Percentiles rank a stretch among this genome's conserved stretches.
Evolutionary conservation across 2,113 vertebrate genomes (phyloP).

Genomic region (Sinocyclocheilus maitianheensis): DNA sequence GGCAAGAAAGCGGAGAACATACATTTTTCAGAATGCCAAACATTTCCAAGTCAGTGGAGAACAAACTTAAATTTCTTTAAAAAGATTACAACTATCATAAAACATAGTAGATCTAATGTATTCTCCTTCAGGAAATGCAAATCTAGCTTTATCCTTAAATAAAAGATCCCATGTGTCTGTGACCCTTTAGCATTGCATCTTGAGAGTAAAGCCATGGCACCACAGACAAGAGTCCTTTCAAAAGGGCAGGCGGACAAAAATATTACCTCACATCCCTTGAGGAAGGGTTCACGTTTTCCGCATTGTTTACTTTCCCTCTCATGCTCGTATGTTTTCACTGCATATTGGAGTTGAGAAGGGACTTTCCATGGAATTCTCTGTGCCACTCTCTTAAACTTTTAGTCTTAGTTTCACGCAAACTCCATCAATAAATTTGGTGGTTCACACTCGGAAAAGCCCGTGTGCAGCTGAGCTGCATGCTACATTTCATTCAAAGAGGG

Average conservation of each 20-base stretch:
- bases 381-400: conserved; percentile 35
- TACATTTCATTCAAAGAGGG: conserved; percentile 5
- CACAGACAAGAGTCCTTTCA: conserved; percentile 49
- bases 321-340: conserved; percentile 25
- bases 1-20: neutral
- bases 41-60: neutral
- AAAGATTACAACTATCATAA: neutral
- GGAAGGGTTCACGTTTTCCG: conserved; percentile 41
- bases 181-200: neutral
- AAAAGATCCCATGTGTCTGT: neutral
- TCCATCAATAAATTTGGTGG: neutral
- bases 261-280: conserved; percentile 41
- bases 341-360: conserved; percentile 33
- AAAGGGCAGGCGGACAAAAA: conserved; percentile 33
- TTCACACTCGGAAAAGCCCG: neutral
- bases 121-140: conserved; percentile 2
- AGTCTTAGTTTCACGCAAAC: conserved; percentile 5
- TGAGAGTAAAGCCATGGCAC: conserved; percentile 2
- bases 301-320: conserved; percentile 50
- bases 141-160: conserved; percentile 28
- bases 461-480: neutral
- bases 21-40: neutral
- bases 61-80: neutral
- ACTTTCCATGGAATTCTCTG: conserved; percentile 42
- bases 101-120: neutral